These are phyloP conservation scores for Chiloscyllium punctatum DNA, from an alignment of 2,797 vertebrate species.

Conservation along the genomic window DNA sequence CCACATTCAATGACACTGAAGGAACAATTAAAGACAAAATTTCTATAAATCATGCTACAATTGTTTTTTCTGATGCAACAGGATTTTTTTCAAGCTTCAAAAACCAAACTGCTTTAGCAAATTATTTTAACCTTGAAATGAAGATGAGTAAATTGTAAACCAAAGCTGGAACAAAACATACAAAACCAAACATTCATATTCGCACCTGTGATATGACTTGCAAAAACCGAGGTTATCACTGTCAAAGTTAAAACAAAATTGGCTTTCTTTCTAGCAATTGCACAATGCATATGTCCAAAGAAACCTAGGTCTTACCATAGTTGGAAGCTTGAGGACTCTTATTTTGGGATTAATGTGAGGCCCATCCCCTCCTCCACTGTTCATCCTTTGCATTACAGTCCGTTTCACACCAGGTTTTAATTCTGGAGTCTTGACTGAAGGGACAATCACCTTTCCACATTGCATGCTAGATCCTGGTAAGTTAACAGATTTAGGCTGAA, in stretches of 20 bases:
- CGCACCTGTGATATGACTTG: neutral
- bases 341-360: constrained; percentile 83
- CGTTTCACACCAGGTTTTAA: constrained; percentile 74
- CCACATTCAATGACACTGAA: neutral
- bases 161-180: neutral
- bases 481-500: constrained; percentile 48
- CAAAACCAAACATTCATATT: neutral
- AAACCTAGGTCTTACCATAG: constrained; percentile 71
- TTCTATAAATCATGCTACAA: neutral
- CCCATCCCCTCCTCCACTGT: constrained; percentile 59
- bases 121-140: neutral
- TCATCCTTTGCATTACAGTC: constrained; percentile 89
- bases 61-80: neutral
- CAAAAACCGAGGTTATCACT: neutral
- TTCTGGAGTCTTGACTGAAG: constrained; percentile 52
- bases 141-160: neutral
- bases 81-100: too few species aligned
- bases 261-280: neutral
- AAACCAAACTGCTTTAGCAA: neutral
- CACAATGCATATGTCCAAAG: neutral
- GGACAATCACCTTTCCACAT: constrained; percentile 41
- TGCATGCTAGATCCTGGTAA: constrained; percentile 47
- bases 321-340: constrained; percentile 84
- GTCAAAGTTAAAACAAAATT: neutral
- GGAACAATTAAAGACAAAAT: neutral